These are phyloP conservation scores for Ovis canadensis DNA, from an alignment of 2,113 vertebrate species.

Conservation along the genomic window DNA sequence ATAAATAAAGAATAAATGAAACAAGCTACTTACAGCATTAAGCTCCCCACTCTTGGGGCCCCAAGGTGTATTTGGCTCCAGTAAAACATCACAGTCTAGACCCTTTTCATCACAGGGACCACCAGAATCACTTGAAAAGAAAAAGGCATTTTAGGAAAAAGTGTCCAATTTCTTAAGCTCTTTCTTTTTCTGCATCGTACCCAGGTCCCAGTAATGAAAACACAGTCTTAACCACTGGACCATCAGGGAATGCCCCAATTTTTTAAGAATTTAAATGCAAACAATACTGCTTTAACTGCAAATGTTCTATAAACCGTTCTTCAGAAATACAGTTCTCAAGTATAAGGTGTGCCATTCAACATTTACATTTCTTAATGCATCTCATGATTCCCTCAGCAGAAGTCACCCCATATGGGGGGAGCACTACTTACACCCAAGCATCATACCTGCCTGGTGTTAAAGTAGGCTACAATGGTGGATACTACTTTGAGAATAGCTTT, in stretches of 20 bases:
- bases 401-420: not conserved
- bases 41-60: slow-evolving; percentile 86
- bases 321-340: not conserved
- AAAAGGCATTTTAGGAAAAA: slow-evolving; percentile 47
- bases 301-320: not conserved
- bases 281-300: not conserved
- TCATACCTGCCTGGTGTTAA: not conserved
- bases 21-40: slow-evolving; percentile 85
- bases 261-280: not conserved
- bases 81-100: slow-evolving; percentile 85
- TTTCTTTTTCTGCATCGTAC: not conserved
- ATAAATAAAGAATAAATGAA: slow-evolving; percentile 36
- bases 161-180: not conserved
- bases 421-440: not conserved
- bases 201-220: not conserved
- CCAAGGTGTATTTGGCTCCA: slow-evolving; percentile 85
- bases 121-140: slow-evolving; percentile 78
- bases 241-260: not conserved
- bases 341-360: not conserved
- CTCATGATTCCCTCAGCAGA: not conserved
- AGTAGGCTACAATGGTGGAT: not conserved
- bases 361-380: not conserved
- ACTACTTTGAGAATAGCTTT: not conserved
- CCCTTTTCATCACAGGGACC: slow-evolving; percentile 80
- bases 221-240: not conserved